These are phyloP conservation scores for Zaprionus tsacasi DNA, from an alignment of 1,140 invertebrate species.

Conservation along the genomic window DNA sequence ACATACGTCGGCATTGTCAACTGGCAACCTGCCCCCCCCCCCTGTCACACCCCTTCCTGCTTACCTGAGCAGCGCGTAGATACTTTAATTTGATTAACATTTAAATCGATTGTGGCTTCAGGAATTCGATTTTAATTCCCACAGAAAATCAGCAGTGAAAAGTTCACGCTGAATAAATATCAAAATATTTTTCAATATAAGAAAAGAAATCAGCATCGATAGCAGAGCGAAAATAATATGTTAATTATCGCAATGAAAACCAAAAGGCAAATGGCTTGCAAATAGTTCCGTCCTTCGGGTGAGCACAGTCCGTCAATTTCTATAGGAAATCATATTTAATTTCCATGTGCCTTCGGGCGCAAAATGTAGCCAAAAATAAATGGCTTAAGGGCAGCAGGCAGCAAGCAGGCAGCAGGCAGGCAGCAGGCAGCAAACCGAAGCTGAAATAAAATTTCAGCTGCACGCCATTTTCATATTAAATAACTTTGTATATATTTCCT, in stretches of 20 bases:
- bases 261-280: background rate
- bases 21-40: too few species aligned
- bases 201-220: too few species aligned
- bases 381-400: constrained; percentile 58
- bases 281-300: constrained; percentile 13
- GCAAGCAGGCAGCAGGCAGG: constrained; percentile 34
- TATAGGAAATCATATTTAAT: constrained; percentile 52
- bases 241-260: background rate
- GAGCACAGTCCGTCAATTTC: constrained; percentile 56
- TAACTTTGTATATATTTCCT: constrained; percentile 78
- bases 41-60: too few species aligned
- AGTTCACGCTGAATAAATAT: background rate
- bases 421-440: constrained; percentile 46
- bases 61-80: constrained; percentile 49
- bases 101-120: constrained; percentile 58
- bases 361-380: constrained; percentile 52
- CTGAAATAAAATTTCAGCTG: constrained; percentile 69
- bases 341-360: constrained; percentile 42
- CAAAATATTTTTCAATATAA: background rate
- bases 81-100: constrained; percentile 77
- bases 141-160: background rate
- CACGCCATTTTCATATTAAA: constrained; percentile 82
- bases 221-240: too few species aligned
- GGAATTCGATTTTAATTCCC: constrained; percentile 34
- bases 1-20: background rate